Percentiles rank a stretch among this genome's conserved stretches.
Conservation (phyloP, 2,888 invertebrate species). For the Dromius quadrimaculatus region DNA sequence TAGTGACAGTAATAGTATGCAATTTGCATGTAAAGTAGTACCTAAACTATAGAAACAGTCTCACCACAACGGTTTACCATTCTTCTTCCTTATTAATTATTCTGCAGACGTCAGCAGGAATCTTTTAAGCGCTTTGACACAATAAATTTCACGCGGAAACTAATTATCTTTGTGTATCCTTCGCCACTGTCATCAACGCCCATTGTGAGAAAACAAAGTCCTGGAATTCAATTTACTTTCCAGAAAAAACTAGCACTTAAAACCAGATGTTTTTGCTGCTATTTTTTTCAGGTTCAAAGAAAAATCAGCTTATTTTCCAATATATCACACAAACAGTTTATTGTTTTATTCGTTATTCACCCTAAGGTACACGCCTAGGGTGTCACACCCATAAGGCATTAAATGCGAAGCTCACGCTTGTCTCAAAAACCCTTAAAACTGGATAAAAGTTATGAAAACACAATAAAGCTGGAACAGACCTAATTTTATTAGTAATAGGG, state of each 20-base stretch:
- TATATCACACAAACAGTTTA: too few relatives aligned
- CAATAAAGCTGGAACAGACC: too few relatives aligned
- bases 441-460: too few relatives aligned
- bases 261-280: too few relatives aligned
- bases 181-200: conserved; percentile 36
- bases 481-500: too few relatives aligned
- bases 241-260: conserved; percentile 92
- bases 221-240: conserved; percentile 69
- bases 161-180: conserved; percentile 41
- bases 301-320: too few relatives aligned
- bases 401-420: too few relatives aligned
- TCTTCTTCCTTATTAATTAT: conserved; percentile 34
- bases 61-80: background rate
- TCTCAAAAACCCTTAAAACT: too few relatives aligned
- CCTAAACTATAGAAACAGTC: background rate
- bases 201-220: conserved; percentile 36
- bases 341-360: too few relatives aligned
- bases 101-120: conserved; percentile 10
- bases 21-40: conserved; percentile 17
- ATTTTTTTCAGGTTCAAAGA: background rate
- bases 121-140: conserved; percentile 41
- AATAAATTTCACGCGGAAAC: conserved; percentile 47
- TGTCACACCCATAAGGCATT: too few relatives aligned
- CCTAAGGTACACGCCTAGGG: too few relatives aligned
- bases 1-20: background rate